Evolutionary conservation across 2,888 invertebrate genomes (phyloP), one percentile per base, ranked within the genome.

Genomic region (Apamea crenata): DNA sequence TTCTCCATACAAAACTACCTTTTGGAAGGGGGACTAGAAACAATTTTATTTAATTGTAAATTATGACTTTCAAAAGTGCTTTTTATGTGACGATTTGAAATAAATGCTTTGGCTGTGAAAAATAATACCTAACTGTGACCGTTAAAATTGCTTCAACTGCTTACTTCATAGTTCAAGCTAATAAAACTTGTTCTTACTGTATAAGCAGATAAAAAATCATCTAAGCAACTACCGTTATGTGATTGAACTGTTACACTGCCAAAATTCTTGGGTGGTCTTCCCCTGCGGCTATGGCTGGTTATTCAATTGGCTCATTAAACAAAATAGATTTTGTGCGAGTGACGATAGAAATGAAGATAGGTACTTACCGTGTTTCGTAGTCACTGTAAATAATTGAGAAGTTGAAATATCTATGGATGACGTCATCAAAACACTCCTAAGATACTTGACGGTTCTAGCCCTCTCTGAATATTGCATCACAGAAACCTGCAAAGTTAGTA

Each of bases 191-290:
- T 65, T 77, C 56, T 29, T 21, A 47, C 21, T 47, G 14, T n/a
- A 21, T 74, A n/a, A 50, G 44, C 2, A 10, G 1, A 44, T 25
- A 65, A 25, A 29, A 47, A 59, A 68, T 21, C 59, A 32, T 66
- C 25, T 32, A 67, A 66, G 29, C 36, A 32, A 32, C 21, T 10
- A 68, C 50, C 44, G 56, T 56, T 47, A 66, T 50, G 47, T 67
- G 32, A 70, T 78, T 67, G 59, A 80, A 63, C 70, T 67, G 47
- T 50, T 47, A 21, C 4, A 47, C 40, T 29, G 50, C 40, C 47
- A 67, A 59, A 80, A 66, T 29, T 5, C 80, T 66, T 80, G 80
- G 66, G 80, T 80, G 80, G 74, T 80, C 80, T 2, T 25, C 16
- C 74, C 74, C 74, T 50, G 47, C 25, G 81, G 80, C 74, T 21